phyloP scores from a whole-genome alignment of 2,113 vertebrate genomes.

The Sinocyclocheilus grahami region DNA sequence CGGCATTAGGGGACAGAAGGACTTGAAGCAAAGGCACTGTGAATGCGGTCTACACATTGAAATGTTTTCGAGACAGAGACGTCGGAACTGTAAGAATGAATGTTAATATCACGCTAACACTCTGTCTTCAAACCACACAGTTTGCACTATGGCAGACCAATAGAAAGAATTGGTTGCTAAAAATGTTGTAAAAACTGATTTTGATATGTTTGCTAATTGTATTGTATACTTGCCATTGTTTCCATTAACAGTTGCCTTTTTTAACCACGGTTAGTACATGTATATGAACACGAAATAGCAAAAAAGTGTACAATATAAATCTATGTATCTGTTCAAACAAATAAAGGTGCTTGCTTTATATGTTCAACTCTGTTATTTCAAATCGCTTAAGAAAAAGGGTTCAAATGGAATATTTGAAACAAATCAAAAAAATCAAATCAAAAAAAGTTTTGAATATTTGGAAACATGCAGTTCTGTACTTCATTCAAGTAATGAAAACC shows the following conservation, averaged over 20 bases:
- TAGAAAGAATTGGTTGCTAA: conserved; percentile 87
- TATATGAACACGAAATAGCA: conserved; percentile 77
- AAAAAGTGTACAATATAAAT: conserved; percentile 78
- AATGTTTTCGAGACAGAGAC: conserved; percentile 73
- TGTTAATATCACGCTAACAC: conserved; percentile 73
- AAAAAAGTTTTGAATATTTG: not conserved
- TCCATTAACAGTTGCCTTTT: conserved; percentile 91
- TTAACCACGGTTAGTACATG: conserved; percentile 87
- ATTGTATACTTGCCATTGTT: conserved; percentile 91
- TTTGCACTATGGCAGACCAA: conserved; percentile 93
- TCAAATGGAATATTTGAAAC: not conserved
- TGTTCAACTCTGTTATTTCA: conserved; percentile 70
- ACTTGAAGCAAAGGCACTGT: conserved; percentile 81
- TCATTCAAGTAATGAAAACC: not conserved
- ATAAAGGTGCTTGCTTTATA: conserved; percentile 83
- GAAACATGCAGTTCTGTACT: not conserved
- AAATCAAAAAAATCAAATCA: too few species aligned
- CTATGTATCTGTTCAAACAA: conserved; percentile 77
- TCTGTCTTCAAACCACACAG: conserved; percentile 82
- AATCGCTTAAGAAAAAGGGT: not conserved
- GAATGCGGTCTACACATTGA: conserved; percentile 74
- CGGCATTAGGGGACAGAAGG: conserved; percentile 79
- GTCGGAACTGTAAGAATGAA: conserved; percentile 60
- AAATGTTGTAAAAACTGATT: conserved; percentile 91
- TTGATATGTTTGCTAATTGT: conserved; percentile 91